A percentile compares a stretch with the other conserved stretches of the same genome.
Conservation (phyloP, 1,140 invertebrate genomes). For the Neotoxoptera formosana region DNA sequence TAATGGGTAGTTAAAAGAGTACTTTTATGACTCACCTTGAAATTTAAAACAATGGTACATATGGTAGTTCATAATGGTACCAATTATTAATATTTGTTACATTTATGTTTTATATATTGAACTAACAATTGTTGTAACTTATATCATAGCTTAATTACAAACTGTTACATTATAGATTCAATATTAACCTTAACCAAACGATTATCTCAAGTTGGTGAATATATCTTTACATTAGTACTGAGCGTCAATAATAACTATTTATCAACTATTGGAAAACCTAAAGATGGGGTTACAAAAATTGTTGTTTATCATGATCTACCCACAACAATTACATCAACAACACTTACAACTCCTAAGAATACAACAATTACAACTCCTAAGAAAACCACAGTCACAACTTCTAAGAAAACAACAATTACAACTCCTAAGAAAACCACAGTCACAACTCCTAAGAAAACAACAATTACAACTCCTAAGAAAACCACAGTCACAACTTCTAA, state of each 20-base stretch:
- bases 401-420: too few relatives aligned
- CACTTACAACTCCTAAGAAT: too few relatives aligned
- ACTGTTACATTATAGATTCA: not conserved
- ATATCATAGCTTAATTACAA: not conserved
- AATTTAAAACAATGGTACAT: too few relatives aligned
- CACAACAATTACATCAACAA: not conserved
- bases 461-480: too few relatives aligned
- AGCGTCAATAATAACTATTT: not conserved
- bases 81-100: not conserved
- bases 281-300: not conserved
- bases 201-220: not conserved
- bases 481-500: too few relatives aligned
- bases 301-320: not conserved
- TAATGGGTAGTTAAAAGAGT: too few relatives aligned
- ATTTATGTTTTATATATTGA: not conserved
- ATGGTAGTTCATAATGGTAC: too few relatives aligned
- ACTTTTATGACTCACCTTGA: too few relatives aligned
- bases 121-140: not conserved
- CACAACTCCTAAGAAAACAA: too few relatives aligned
- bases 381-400: too few relatives aligned
- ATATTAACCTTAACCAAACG: not conserved
- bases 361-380: too few relatives aligned
- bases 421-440: too few relatives aligned
- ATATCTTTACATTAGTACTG: not conserved
- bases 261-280: not conserved